Conservation (phyloP, 2,797 vertebrate genomes). For the Sebastes itinus region DNA sequence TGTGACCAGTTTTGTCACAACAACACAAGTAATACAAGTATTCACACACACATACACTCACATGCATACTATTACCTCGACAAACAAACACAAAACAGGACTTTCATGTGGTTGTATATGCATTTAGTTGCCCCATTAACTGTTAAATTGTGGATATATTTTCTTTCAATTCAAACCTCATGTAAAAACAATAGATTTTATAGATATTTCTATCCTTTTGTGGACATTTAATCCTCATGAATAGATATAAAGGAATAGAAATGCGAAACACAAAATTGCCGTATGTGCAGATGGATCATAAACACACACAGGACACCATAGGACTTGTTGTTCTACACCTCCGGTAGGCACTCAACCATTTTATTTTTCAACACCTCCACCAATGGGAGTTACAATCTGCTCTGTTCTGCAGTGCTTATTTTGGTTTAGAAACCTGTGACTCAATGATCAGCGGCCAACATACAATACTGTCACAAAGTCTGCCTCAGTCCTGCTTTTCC, state of each 20-base stretch:
- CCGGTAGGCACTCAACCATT: slow-evolving; percentile 63
- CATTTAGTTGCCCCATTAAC: not conserved
- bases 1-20: not conserved
- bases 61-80: not conserved
- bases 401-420: not conserved
- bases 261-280: not conserved
- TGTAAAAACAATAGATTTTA: not conserved
- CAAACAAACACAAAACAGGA: not conserved
- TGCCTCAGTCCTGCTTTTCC: not conserved
- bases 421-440: not conserved
- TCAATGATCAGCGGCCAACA: not conserved
- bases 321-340: slow-evolving; percentile 79
- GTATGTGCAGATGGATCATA: not conserved
- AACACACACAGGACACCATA: not conserved
- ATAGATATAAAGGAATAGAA: not conserved
- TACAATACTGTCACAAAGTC: not conserved
- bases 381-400: slow-evolving; percentile 33
- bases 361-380: slow-evolving; percentile 65
- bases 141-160: not conserved
- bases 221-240: not conserved
- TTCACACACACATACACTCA: not conserved
- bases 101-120: not conserved
- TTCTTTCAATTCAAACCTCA: not conserved
- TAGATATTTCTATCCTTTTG: not conserved
- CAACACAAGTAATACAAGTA: not conserved